Conservation (phyloP, 2,113 vertebrate species). For the Hemiscyllium ocellatum region DNA sequence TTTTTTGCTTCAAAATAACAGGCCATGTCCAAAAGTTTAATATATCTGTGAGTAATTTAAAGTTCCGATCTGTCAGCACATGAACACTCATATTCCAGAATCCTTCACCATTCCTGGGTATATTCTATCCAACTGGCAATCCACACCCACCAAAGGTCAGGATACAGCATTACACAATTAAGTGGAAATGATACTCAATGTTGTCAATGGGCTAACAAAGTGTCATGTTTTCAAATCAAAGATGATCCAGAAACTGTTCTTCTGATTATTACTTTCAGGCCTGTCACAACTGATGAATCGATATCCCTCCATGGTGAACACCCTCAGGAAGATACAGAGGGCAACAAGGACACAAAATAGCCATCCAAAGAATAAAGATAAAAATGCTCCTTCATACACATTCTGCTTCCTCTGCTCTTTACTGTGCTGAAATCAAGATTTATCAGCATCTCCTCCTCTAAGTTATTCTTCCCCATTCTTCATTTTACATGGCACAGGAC, state of each 20-base stretch:
- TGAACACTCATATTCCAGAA: background rate
- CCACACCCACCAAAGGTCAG: background rate
- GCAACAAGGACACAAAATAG: background rate
- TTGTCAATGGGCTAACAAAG: background rate
- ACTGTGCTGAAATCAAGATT: background rate
- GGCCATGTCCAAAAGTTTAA: too few relatives aligned
- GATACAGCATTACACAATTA: background rate
- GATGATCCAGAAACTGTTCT: background rate
- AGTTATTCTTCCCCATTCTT: background rate
- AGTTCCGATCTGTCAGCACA: too few relatives aligned
- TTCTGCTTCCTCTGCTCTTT: background rate
- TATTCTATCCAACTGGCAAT: background rate
- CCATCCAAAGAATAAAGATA: background rate
- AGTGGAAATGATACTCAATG: background rate
- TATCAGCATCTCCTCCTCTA: background rate
- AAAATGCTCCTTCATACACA: background rate
- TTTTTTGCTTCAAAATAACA: too few relatives aligned
- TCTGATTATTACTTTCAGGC: background rate
- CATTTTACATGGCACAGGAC: background rate
- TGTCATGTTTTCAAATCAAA: background rate
- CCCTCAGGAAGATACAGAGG: background rate
- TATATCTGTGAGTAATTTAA: too few relatives aligned
- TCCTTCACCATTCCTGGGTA: background rate
- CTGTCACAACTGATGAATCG: background rate
- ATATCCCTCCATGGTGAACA: background rate